Evolutionary conservation across 1,140 invertebrate genomes (phyloP).

Genomic region (Stratiolaelaps scimitus): DNA sequence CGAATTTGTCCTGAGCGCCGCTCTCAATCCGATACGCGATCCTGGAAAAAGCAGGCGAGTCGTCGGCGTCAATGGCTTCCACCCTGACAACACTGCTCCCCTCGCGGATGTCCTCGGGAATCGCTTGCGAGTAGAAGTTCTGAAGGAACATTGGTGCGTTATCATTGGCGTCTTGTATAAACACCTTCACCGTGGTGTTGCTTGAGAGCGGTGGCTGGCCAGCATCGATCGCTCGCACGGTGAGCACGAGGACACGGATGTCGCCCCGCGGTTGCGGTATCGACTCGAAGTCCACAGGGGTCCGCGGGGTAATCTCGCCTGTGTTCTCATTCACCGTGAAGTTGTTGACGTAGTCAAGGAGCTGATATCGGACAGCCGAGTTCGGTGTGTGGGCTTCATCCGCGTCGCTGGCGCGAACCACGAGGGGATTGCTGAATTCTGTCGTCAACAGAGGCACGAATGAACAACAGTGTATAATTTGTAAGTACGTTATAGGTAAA

Average conservation of each 20-base stretch:
- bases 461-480: neutral
- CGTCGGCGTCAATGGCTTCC: conserved; percentile 65
- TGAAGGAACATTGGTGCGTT: conserved; percentile 65
- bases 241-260: conserved; percentile 57
- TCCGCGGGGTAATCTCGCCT: conserved; percentile 55
- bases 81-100: conserved; percentile 63
- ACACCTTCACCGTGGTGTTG: conserved; percentile 57
- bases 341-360: conserved; percentile 56
- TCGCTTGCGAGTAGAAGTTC: conserved; percentile 54
- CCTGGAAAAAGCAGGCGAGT: conserved; percentile 68
- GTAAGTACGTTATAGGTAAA: too few species aligned
- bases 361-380: conserved; percentile 65
- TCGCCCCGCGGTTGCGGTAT: conserved; percentile 48
- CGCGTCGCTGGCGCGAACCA: conserved; percentile 36
- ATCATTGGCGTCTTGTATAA: conserved; percentile 65
- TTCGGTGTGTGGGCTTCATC: conserved; percentile 58
- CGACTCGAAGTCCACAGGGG: conserved; percentile 63
- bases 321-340: conserved; percentile 62
- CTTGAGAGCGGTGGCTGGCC: conserved; percentile 60
- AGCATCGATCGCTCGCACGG: conserved; percentile 61
- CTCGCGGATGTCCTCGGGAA: conserved; percentile 64
- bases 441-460: conserved; percentile 40
- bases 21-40: conserved; percentile 72
- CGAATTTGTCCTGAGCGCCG: conserved; percentile 80
- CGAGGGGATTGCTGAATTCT: conserved; percentile 16